These are phyloP conservation scores for Spermophilus dauricus DNA, from an alignment of 2,113 vertebrate species.

Conservation along the genomic window DNA sequence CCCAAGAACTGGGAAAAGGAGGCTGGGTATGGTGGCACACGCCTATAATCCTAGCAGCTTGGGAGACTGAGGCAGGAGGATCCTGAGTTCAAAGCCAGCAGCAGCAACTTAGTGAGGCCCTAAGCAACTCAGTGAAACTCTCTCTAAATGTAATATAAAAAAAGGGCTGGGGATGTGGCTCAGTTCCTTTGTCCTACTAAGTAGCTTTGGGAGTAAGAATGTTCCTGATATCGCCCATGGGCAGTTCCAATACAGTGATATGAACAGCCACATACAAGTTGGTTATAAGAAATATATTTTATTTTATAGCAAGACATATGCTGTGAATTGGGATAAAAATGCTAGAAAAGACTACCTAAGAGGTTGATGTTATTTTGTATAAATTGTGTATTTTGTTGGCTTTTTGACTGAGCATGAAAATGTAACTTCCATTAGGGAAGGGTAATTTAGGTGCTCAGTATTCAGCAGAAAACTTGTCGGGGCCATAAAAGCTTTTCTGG, in stretches of 20 bases:
- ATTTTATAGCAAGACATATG: constrained; percentile 80
- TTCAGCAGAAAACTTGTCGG: constrained; percentile 85
- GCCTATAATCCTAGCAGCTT: no score
- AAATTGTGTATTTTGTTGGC: constrained; percentile 82
- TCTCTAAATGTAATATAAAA: no score
- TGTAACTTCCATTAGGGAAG: constrained; percentile 81
- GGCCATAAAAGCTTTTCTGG: constrained; percentile 86
- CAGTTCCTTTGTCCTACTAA: constrained; percentile 59
- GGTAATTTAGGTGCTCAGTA: constrained; percentile 82
- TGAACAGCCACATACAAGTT: constrained; percentile 68
- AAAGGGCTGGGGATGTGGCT: no score
- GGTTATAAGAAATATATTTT: constrained; percentile 76
- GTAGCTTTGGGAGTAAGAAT: constrained; percentile 36
- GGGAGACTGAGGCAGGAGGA: no score
- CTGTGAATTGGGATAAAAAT: constrained; percentile 78
- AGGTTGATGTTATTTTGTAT: constrained; percentile 84
- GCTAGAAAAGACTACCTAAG: constrained; percentile 79
- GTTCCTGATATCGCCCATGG: constrained; percentile 45
- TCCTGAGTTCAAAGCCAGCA: no score
- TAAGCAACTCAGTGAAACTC: no score
- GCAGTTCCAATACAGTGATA: constrained; percentile 65
- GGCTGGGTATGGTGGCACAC: no score
- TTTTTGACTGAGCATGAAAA: constrained; percentile 81
- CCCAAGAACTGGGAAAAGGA: neutral
- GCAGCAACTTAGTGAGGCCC: no score